A percentile compares a stretch with the other conserved stretches of the same genome.
Evolutionary conservation across 2,888 invertebrate species (phyloP).

Genomic region (Andrena haemorrhoa): DNA sequence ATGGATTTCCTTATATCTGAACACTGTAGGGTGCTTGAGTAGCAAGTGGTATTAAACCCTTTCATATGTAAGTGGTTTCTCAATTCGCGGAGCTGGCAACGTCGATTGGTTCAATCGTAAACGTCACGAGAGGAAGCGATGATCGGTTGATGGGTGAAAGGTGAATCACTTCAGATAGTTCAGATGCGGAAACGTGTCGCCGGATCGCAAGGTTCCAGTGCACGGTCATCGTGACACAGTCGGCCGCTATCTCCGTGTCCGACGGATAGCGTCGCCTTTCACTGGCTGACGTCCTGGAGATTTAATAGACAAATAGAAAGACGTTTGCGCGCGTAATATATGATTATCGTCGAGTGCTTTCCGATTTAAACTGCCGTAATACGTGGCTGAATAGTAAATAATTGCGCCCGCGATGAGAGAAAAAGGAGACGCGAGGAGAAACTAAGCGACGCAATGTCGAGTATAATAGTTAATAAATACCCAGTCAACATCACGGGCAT

Average conservation of each 20-base stretch:
- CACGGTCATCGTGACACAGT: slow-evolving; percentile 55
- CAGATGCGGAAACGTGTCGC: slow-evolving; percentile 58
- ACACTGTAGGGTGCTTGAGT: not conserved
- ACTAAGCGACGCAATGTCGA: slow-evolving; percentile 37
- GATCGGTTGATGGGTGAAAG: slow-evolving; percentile 31
- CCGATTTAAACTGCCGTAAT: slow-evolving; percentile 46
- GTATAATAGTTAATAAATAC: slow-evolving; percentile 59
- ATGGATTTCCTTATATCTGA: not conserved
- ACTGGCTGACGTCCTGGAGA: slow-evolving; percentile 39
- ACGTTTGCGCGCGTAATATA: slow-evolving; percentile 40
- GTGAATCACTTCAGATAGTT: slow-evolving; percentile 49
- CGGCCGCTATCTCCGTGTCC: slow-evolving; percentile 41
- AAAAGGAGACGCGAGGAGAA: slow-evolving; percentile 34
- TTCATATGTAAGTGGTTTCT: not conserved
- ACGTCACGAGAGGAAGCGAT: not conserved
- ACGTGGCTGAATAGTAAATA: slow-evolving; percentile 55
- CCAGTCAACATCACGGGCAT: slow-evolving; percentile 39
- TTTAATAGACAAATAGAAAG: slow-evolving; percentile 58
- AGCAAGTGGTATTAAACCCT: not conserved
- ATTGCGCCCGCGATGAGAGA: slow-evolving; percentile 34
- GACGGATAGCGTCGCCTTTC: slow-evolving; percentile 43
- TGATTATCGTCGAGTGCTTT: slow-evolving; percentile 48
- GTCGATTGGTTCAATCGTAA: slow-evolving; percentile 1
- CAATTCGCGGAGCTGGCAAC: not conserved
- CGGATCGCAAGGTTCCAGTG: slow-evolving; percentile 39